Base-by-base conservation (phyloP, 2,113 vertebrate species). In the Tiliqua scincoides region DNA sequence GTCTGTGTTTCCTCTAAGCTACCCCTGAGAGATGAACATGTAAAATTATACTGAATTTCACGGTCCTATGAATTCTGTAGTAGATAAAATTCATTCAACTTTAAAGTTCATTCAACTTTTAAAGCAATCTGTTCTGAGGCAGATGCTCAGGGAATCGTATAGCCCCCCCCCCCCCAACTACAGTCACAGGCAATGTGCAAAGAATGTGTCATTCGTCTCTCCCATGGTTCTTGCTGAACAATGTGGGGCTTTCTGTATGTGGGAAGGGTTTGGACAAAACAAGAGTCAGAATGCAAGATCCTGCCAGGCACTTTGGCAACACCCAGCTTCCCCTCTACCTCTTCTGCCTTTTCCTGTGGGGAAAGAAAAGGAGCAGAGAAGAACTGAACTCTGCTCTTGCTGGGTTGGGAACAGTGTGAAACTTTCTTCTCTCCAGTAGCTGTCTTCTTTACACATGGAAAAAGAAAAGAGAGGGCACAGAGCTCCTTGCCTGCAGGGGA, bases 331-430 rank as follows among this genome's bases (percentile, higher is more conserved):
- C 79, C 79, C 83, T 59, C 12, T 74, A 52, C 23, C 84, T 25
- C 6, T 80, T 54, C 15, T 82, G 25, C 6, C n/a, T 83, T 78
- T 70, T 79, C 78, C 82, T 75, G 63, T 0, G 2, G 70, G 87
- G 87, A 14, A 9, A 88, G 80, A 12, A n/a, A 57, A 81, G 88
- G 84, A 87, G 84, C 14, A 74, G 11, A 32, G 82, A 0, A 4
- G 52, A 80, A 14, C 25, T 0, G 21, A 32, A 32, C 40, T 0
- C 83, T 88, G 78, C 78, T 3, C 12, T 54, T 32, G 17, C 18
- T 23, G 18, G 17, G 32, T 20, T 37, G 4, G 35, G 37, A 21
- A 18, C 70, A 71, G 5, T 71, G 20, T 8, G 35, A 14, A 52
- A 4, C 32, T 25, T 78, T 61, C 21, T 6, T 78, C 10, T 62